phyloP scores from a whole-genome alignment of 2,888 invertebrate species.

The Drosophila longiperda region DNA sequence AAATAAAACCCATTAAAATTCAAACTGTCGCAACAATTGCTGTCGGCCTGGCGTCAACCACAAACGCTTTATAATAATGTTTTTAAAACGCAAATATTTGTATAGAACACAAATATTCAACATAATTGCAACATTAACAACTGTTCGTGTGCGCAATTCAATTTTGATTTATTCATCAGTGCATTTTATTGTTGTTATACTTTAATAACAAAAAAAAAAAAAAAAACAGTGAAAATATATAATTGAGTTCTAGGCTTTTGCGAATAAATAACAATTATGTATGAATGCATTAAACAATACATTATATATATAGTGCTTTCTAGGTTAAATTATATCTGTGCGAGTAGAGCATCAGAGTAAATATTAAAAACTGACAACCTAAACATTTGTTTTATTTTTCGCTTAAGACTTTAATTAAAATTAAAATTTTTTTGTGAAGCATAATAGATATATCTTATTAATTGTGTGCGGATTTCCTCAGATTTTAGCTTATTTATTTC shows the following conservation, averaged over 20 bases:
- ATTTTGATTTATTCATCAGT: conserved; percentile 21
- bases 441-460: not conserved
- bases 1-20: conserved; percentile 48
- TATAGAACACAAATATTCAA: conserved; percentile 32
- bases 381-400: not conserved
- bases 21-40: conserved; percentile 37
- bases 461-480: not conserved
- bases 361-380: not conserved
- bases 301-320: not conserved
- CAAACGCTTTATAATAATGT: conserved; percentile 58
- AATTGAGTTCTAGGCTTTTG: not conserved
- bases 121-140: conserved; percentile 46
- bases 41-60: conserved; percentile 17
- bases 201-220: not conserved
- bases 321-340: not conserved
- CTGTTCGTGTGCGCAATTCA: conserved; percentile 27
- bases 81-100: conserved; percentile 49
- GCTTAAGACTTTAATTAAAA: not conserved
- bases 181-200: conserved; percentile 1
- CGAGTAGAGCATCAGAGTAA: too few species aligned
- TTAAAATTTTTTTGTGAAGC: not conserved
- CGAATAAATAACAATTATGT: not conserved
- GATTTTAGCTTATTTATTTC: not conserved
- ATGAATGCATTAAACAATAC: not conserved
- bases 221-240: not conserved